phyloP scores from a whole-genome alignment of 2,888 invertebrate genomes.

The Perithous albicinctus region DNA sequence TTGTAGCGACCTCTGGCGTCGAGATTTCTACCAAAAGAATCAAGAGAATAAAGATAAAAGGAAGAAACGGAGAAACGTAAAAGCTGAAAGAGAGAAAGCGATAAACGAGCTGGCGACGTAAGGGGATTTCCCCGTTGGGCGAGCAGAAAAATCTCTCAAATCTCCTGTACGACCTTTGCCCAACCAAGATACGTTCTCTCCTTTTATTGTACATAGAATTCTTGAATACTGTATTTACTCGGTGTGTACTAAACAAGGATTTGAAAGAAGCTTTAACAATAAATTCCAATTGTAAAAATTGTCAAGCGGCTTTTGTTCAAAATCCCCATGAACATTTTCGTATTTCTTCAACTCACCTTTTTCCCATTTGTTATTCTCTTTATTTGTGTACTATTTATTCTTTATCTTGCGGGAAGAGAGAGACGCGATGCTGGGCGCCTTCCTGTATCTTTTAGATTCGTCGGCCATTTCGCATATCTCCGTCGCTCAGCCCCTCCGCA shows the following conservation, averaged over 20 bases:
- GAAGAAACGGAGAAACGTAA: conserved; percentile 1
- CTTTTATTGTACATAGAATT: background rate
- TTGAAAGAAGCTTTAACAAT: background rate
- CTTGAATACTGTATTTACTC: background rate
- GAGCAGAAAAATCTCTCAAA: conserved; percentile 52
- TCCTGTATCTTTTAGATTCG: conserved; percentile 35
- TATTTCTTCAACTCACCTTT: conserved; percentile 5
- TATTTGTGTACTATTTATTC: conserved; percentile 44
- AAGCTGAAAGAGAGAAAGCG: conserved; percentile 51
- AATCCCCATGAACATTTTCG: background rate
- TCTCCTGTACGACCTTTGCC: conserved; percentile 21
- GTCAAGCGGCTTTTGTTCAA: background rate
- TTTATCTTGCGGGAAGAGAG: conserved; percentile 41
- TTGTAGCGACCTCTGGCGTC: conserved; percentile 55
- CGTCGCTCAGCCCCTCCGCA: conserved; percentile 23
- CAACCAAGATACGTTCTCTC: background rate
- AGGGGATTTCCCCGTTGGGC: conserved; percentile 43
- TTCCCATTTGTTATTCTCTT: conserved; percentile 8
- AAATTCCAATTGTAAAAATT: background rate
- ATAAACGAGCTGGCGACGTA: conserved; percentile 58
- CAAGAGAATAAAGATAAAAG: conserved; percentile 21
- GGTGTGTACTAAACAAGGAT: background rate
- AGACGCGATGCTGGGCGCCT: background rate
- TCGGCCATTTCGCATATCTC: conserved; percentile 56
- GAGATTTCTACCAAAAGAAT: conserved; percentile 35